Evolutionary conservation across 1,140 invertebrate species (phyloP).

Genomic region (Drosophila pectinifera): DNA sequence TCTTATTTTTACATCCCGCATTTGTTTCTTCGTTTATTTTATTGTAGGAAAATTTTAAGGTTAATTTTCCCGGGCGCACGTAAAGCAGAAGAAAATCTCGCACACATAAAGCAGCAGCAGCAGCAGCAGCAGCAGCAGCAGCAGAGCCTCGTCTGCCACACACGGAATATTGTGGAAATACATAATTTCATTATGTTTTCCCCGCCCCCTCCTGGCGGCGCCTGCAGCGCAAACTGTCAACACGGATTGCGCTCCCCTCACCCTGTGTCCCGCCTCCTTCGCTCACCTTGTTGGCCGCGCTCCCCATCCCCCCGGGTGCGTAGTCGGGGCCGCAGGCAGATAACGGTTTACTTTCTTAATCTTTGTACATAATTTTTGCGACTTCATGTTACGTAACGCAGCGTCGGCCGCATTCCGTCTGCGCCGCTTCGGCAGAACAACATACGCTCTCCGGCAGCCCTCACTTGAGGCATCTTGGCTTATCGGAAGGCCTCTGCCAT

Average conservation of each 20-base stretch:
- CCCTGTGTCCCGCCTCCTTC: neutral
- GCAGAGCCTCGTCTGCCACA: slow-evolving; percentile 59
- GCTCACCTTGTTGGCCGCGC: slow-evolving; percentile 1
- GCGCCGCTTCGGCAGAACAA: slow-evolving; percentile 10
- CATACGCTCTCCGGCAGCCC: slow-evolving; percentile 13
- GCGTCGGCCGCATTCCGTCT: slow-evolving; percentile 33
- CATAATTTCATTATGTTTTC: slow-evolving; percentile 70
- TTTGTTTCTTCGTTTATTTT: slow-evolving; percentile 56
- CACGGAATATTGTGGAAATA: slow-evolving; percentile 51
- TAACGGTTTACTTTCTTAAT: slow-evolving; percentile 81
- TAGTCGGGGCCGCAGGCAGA: slow-evolving; percentile 54
- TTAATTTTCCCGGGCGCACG: slow-evolving; percentile 17
- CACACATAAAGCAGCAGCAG: slow-evolving; percentile 47
- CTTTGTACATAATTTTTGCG: slow-evolving; percentile 77
- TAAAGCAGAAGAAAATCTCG: slow-evolving; percentile 59
- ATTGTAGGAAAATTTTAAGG: slow-evolving; percentile 50
- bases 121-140: no score
- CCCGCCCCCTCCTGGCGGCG: slow-evolving; percentile 2
- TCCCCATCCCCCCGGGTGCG: slow-evolving; percentile 10
- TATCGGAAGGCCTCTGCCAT: slow-evolving; percentile 7
- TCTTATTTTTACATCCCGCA: slow-evolving; percentile 38
- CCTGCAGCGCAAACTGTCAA: slow-evolving; percentile 70
- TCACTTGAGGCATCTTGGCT: slow-evolving; percentile 21
- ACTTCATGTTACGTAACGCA: slow-evolving; percentile 65
- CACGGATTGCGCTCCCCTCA: slow-evolving; percentile 38